Evolutionary conservation across 2,113 vertebrate genomes (phyloP).

Genomic region (Antigone vipio): DNA sequence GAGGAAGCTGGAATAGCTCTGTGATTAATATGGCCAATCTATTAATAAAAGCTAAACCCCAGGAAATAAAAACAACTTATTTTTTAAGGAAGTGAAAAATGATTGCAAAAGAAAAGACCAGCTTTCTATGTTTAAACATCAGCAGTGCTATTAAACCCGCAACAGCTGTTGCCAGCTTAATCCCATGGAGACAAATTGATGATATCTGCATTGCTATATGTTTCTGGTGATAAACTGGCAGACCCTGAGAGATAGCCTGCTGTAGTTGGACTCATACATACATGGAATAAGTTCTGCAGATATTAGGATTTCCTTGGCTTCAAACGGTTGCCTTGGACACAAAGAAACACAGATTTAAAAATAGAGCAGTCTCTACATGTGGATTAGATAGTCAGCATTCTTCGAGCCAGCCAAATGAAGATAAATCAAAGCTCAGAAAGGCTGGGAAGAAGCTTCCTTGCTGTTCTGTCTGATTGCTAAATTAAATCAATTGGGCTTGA

Average conservation of each 20-base stretch:
- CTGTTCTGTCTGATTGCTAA: conserved; percentile 9
- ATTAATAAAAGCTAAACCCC: conserved; percentile 7
- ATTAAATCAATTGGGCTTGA: conserved; percentile 1
- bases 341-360: conserved; percentile 70
- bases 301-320: conserved; percentile 54
- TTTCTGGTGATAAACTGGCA: not conserved
- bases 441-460: not conserved
- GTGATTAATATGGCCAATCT: not conserved
- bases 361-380: conserved; percentile 46
- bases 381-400: conserved; percentile 40
- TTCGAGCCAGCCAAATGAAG: conserved; percentile 13
- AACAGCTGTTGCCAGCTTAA: not conserved
- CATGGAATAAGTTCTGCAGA: not conserved
- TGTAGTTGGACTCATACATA: not conserved
- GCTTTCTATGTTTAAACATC: not conserved
- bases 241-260: not conserved
- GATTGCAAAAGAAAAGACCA: not conserved
- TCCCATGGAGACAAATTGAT: not conserved
- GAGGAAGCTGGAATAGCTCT: not conserved
- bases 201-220: not conserved
- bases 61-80: not conserved
- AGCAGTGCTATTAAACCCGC: not conserved
- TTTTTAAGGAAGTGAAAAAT: conserved; percentile 5
- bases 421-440: conserved; percentile 5
- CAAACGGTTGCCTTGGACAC: conserved; percentile 77